Conservation (phyloP, 2,113 vertebrate genomes). For the Aptenodytes forsteri region DNA sequence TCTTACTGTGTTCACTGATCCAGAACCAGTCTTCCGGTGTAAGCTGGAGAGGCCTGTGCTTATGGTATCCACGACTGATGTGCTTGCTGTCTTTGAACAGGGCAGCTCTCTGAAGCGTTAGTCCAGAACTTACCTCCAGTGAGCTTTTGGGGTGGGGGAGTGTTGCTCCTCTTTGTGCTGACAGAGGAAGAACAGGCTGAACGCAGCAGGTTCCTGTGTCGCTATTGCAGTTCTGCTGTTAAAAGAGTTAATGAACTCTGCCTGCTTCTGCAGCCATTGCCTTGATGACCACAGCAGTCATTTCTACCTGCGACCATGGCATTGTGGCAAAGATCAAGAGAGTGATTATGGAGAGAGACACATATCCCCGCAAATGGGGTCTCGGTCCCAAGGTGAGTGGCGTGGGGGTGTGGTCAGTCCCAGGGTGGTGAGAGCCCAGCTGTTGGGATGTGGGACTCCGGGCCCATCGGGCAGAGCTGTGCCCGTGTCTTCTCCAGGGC, state of each 20-base stretch:
- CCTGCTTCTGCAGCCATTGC: slow-evolving; percentile 78
- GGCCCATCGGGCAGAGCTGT: neutral
- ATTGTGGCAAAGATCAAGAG: slow-evolving; percentile 96
- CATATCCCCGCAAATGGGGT: slow-evolving; percentile 95
- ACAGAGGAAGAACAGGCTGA: neutral
- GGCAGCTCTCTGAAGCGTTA: neutral
- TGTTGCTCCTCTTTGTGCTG: neutral
- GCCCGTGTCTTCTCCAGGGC: neutral
- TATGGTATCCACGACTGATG: neutral
- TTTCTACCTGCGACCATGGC: slow-evolving; percentile 95
- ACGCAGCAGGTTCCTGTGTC: rapidly evolving
- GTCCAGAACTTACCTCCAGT: neutral
- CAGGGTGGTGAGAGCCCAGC: neutral
- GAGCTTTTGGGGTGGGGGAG: neutral
- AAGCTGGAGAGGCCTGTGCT: neutral
- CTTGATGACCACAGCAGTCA: slow-evolving; percentile 96
- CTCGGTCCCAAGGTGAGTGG: slow-evolving; percentile 90
- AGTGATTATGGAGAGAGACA: slow-evolving; percentile 98
- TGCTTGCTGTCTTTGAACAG: neutral
- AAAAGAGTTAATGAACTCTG: neutral
- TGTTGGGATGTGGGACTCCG: neutral
- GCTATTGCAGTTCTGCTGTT: neutral
- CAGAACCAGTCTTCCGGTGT: neutral
- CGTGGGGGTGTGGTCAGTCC: rapidly evolving
- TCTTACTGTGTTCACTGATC: neutral